Evolutionary conservation across 2,888 invertebrate species (phyloP), one percentile per base, ranked within the genome.

Genomic region (Amorpha juglandis): DNA sequence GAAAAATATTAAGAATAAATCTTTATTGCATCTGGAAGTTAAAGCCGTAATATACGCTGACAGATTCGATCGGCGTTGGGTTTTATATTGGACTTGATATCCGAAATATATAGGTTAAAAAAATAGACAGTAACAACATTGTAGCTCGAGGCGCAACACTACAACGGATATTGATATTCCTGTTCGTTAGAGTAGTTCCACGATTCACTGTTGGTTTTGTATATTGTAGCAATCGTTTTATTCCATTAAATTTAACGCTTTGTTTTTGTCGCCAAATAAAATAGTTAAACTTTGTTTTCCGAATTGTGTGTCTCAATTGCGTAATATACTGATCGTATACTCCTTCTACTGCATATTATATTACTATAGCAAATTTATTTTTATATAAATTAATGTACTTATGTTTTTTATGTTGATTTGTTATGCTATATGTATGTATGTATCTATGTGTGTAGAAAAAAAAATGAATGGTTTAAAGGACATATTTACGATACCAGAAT

Each of bases 101-200:
- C 19, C 42, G 38, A 42, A 58, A 58, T 33, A 42, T 38, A 42
- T 42, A 14, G 58, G 58, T 58, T 58, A 58, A 58, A 58, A 58
- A 58, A 58, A 58, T 55, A 58, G 3, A 42, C 58, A 6, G 12
- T 42, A 19, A 19, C 42, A 35, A 35, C 62, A 63, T 64, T 65
- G 52, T 63, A 62, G 52, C 65, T 67, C 66, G 66, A 63, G 66
- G 63, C 62, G 47, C 62, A 55, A 33, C 35, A 58, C 21, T 68
- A 58, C 16, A 42, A 42, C 68, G 70, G 71, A 69, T 74, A 72
- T 74, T 69, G 70, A 71, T 70, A 71, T 70, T 69, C 64, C 14
- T 66, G 21, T 68, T 65, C 63, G 69, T 33, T 53, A 42, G 16
- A 58, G 58, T 38, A 42, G 42, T 16, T 42, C 42, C 14, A 19